Conservation (phyloP, 2,113 vertebrate species). For the human (Homo sapiens) region DNA sequence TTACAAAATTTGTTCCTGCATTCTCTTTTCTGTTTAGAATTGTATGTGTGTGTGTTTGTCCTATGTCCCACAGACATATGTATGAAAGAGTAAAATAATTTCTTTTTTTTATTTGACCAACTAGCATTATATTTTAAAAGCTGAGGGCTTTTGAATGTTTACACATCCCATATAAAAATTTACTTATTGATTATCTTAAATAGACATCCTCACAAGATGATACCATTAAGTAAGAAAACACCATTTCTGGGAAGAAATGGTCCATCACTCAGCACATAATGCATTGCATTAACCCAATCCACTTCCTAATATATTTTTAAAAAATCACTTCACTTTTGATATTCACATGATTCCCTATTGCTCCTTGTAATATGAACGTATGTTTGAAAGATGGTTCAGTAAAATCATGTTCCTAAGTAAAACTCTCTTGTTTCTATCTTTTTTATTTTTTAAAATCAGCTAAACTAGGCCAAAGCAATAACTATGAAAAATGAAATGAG, state of each 20-base stretch:
- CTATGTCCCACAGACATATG: background rate
- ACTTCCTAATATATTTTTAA: background rate
- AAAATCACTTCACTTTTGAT: background rate
- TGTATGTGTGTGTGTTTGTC: fast-evolving
- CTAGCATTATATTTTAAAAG: background rate
- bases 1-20: background rate
- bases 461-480: background rate
- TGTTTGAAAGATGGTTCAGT: background rate
- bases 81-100: background rate
- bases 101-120: background rate
- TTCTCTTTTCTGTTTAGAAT: background rate
- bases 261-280: background rate
- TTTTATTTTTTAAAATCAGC: background rate
- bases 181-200: background rate
- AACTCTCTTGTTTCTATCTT: background rate
- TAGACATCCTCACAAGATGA: background rate
- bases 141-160: background rate
- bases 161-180: background rate
- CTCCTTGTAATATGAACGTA: background rate
- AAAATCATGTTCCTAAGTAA: background rate
- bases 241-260: background rate
- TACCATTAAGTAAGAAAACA: background rate
- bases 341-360: background rate
- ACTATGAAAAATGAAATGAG: background rate
- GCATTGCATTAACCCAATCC: background rate